These are phyloP conservation scores for Lasioglossum oenotherae DNA, from an alignment of 2,888 invertebrate genomes.

Conservation along the genomic window DNA sequence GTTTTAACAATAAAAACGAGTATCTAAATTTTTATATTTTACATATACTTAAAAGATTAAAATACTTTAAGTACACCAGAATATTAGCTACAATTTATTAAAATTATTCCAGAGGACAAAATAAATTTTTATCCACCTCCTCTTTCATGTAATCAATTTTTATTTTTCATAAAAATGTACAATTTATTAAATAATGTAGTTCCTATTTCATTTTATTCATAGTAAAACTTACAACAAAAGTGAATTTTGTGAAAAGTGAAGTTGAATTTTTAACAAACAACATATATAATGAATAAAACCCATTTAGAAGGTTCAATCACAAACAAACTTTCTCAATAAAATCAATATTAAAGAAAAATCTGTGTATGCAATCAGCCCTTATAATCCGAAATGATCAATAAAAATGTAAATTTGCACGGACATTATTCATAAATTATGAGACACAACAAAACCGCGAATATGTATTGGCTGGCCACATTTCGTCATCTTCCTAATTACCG, in stretches of 20 bases:
- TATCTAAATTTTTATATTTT: too few species aligned
- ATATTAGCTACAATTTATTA: too few species aligned
- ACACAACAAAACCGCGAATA: not conserved
- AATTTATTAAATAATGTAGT: too few species aligned
- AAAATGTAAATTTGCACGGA: not conserved
- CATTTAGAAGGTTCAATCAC: not conserved
- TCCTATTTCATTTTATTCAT: too few species aligned
- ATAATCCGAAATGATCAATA: not conserved
- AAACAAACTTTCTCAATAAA: not conserved
- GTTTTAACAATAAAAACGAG: too few species aligned
- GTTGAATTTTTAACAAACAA: not conserved
- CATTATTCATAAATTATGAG: not conserved
- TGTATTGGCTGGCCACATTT: not conserved
- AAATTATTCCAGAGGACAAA: too few species aligned
- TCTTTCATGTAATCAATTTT: too few species aligned
- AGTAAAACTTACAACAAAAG: too few species aligned
- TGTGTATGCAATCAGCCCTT: not conserved
- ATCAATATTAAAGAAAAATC: not conserved
- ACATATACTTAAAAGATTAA: too few species aligned
- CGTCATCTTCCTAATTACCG: not conserved
- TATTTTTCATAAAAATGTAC: too few species aligned
- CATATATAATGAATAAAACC: not conserved
- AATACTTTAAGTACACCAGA: too few species aligned
- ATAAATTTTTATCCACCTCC: too few species aligned
- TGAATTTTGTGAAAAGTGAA: not conserved